Evolutionary conservation across 1,140 invertebrate genomes (phyloP).

Genomic region (Lepidostoma basale): DNA sequence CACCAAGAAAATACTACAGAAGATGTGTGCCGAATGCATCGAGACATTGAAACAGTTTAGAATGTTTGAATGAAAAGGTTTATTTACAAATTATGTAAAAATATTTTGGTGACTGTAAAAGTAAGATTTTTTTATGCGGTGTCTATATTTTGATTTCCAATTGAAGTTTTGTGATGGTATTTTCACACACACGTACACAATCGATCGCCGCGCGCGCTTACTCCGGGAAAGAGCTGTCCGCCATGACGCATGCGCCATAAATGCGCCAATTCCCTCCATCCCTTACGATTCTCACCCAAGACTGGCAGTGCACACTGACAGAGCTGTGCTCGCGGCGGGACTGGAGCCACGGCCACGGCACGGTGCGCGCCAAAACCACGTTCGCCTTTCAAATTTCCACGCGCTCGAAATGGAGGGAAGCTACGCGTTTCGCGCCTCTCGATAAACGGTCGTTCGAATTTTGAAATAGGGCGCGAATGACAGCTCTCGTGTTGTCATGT

Average conservation of each 20-base stretch:
- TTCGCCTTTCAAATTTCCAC: neutral
- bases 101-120: neutral
- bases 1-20: conserved; percentile 14
- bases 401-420: conserved; percentile 3
- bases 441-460: neutral
- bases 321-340: conserved; percentile 25
- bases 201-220: conserved; percentile 31
- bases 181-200: conserved; percentile 32
- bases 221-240: neutral
- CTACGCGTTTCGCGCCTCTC: neutral
- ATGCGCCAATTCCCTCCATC: conserved; percentile 36
- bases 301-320: conserved; percentile 14
- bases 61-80: neutral
- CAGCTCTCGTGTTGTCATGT: neutral
- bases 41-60: neutral
- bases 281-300: conserved; percentile 20
- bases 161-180: neutral
- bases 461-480: neutral
- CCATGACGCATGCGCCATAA: conserved; percentile 21
- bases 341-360: neutral
- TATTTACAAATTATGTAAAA: too few relatives aligned
- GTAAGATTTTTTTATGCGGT: neutral
- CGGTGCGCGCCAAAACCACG: conserved; percentile 3
- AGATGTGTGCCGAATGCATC: neutral
- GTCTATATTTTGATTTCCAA: neutral